Percentiles rank a stretch among this genome's conserved stretches.
Evolutionary conservation across 1,140 invertebrate species (phyloP).

Genomic region (Danaus plexippus): DNA sequence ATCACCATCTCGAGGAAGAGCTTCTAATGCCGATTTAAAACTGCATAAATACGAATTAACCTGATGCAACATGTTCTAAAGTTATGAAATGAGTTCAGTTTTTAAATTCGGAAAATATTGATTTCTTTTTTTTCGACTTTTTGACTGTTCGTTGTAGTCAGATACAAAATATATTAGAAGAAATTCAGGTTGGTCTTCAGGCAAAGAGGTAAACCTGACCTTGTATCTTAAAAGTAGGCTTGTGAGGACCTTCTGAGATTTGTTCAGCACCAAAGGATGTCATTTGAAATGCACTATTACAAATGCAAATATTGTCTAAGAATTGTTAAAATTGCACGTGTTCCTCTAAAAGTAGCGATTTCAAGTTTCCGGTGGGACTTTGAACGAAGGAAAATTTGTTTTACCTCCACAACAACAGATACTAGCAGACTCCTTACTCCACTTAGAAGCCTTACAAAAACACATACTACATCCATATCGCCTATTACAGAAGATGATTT

Average conservation of each 20-base stretch:
- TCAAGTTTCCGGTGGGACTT: too few species aligned
- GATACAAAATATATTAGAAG: constrained; percentile 29
- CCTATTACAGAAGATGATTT: too few species aligned
- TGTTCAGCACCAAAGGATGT: constrained; percentile 10
- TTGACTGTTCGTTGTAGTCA: constrained; percentile 12
- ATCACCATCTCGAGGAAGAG: too few species aligned
- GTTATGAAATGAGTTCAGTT: constrained; percentile 7
- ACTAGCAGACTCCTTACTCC: constrained; percentile 21
- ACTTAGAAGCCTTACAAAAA: constrained; percentile 27
- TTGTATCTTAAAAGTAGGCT: constrained; percentile 23
- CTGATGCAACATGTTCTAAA: constrained; percentile 25
- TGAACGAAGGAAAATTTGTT: too few species aligned
- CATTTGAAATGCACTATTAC: too few species aligned
- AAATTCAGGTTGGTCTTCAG: constrained; percentile 19
- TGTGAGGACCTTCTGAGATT: constrained; percentile 14
- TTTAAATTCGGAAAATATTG: constrained; percentile 14
- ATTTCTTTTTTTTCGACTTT: constrained; percentile 19
- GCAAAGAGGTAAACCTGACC: constrained; percentile 13
- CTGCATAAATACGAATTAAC: constrained; percentile 16
- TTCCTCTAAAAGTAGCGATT: too few species aligned
- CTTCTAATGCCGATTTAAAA: constrained; percentile 6
- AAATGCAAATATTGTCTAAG: too few species aligned
- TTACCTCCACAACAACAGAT: neutral
- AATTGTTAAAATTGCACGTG: too few species aligned
- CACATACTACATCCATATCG: constrained; percentile 16